Percentiles rank a stretch among this genome's conserved stretches.
Evolutionary conservation across 2,797 vertebrate species (phyloP).

Genomic region (Odontamblyopus lacepedii): DNA sequence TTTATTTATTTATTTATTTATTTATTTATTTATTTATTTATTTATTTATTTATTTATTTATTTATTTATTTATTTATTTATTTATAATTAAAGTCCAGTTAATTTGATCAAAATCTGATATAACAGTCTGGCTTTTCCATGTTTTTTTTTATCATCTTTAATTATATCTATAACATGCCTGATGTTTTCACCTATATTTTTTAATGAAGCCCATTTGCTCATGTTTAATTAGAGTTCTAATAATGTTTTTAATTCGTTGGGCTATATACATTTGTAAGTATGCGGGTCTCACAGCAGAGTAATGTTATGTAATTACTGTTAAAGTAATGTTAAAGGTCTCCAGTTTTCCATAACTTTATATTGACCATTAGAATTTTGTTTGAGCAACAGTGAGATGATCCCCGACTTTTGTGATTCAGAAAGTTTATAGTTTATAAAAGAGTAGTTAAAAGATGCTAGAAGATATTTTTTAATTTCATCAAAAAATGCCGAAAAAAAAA

Average conservation of each 20-base stretch:
- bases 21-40: too few species aligned
- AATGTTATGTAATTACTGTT: neutral
- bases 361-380: neutral
- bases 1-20: too few species aligned
- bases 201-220: neutral
- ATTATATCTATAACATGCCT: neutral
- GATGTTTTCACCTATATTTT: neutral
- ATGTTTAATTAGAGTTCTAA: neutral
- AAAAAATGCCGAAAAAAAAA: too few species aligned
- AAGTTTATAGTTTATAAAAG: too few species aligned
- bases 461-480: too few species aligned
- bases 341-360: neutral
- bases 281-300: neutral
- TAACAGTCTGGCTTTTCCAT: neutral
- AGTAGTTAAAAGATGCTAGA: too few species aligned
- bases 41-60: too few species aligned
- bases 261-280: neutral
- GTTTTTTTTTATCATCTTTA: neutral
- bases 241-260: too few species aligned
- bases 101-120: neutral
- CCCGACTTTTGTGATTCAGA: neutral
- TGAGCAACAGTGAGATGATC: neutral
- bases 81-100: too few species aligned
- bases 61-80: too few species aligned
- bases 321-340: neutral